phyloP scores from a whole-genome alignment of 1,140 invertebrate genomes.

The Brachionus manjavacas region DNA sequence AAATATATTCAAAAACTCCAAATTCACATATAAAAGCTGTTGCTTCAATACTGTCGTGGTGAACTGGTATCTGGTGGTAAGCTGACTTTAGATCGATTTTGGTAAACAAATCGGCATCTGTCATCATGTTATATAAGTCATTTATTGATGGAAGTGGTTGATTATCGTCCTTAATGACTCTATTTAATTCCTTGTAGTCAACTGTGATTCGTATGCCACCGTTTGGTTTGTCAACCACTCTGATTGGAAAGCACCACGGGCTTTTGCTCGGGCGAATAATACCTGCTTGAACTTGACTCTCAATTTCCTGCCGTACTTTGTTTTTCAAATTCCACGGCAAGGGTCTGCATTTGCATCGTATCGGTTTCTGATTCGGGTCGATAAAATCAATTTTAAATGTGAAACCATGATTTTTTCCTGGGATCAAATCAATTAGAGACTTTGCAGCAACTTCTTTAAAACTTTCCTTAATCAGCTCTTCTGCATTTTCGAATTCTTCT shows the following conservation, averaged over 20 bases:
- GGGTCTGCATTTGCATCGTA: not conserved
- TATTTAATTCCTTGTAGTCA: not conserved
- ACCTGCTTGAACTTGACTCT: not conserved
- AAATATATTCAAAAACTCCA: not conserved
- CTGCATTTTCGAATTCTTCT: not conserved
- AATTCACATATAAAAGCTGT: not conserved
- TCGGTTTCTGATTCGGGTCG: not conserved
- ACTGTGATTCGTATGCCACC: conserved; percentile 14
- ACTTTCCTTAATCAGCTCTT: not conserved
- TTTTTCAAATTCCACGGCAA: not conserved
- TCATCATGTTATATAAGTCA: not conserved
- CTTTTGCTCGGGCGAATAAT: conserved; percentile 43
- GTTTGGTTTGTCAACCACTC: conserved; percentile 43
- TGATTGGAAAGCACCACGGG: conserved; percentile 47
- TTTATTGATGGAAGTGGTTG: not conserved
- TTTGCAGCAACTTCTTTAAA: not conserved
- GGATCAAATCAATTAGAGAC: not conserved
- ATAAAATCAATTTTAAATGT: conserved; percentile 17
- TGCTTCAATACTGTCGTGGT: not conserved
- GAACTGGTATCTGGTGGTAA: not conserved
- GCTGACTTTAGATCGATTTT: not conserved
- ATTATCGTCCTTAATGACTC: not conserved
- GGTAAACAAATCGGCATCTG: conserved; percentile 20
- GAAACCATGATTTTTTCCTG: not conserved
- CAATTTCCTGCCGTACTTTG: not conserved